phyloP scores from a whole-genome alignment of 2,797 vertebrate species.

The Propithecus deckenii region DNA sequence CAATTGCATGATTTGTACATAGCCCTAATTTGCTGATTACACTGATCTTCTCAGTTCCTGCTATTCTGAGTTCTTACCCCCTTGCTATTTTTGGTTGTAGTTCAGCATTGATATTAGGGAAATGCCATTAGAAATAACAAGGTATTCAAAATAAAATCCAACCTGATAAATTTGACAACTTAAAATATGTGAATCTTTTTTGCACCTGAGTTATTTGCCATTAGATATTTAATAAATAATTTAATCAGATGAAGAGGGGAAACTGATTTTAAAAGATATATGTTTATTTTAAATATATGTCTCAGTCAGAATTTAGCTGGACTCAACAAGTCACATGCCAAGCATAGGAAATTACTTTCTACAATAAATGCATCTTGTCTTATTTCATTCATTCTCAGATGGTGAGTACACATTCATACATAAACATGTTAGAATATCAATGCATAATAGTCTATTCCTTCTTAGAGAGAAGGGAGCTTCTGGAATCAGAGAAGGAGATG shows the following conservation, averaged over 20 bases:
- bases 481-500: neutral
- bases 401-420: neutral
- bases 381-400: conserved; percentile 63
- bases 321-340: conserved; percentile 59
- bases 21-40: conserved; percentile 77
- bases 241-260: conserved; percentile 10
- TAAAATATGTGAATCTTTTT: conserved; percentile 56
- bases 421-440: neutral
- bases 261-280: conserved; percentile 58
- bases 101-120: conserved; percentile 72
- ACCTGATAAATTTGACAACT: conserved; percentile 46
- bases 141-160: conserved; percentile 55
- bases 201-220: conserved; percentile 57
- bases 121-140: conserved; percentile 72
- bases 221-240: conserved; percentile 73
- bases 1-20: conserved; percentile 80
- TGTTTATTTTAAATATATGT: conserved; percentile 37
- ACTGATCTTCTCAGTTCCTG: conserved; percentile 71
- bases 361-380: conserved; percentile 48
- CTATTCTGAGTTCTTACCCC: conserved; percentile 73
- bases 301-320: conserved; percentile 65
- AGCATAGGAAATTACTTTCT: conserved; percentile 56
- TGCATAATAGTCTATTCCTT: neutral
- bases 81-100: conserved; percentile 75
- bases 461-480: neutral